Evolutionary conservation across 1,140 invertebrate species (phyloP), one percentile per base, ranked within the genome.

Genomic region (Trichonephila inaurata): DNA sequence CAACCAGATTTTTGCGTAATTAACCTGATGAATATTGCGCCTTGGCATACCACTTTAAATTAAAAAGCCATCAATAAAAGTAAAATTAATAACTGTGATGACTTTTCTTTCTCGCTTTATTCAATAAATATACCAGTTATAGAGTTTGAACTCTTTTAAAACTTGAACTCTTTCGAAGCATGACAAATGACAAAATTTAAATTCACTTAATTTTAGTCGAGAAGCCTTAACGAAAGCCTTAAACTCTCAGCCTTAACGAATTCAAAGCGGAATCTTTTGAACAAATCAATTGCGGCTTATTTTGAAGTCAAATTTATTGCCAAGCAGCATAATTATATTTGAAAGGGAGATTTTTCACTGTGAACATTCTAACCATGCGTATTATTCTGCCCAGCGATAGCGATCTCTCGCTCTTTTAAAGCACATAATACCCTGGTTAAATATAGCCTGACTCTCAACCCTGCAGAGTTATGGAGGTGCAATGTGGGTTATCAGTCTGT

Each of bases 311-410:
- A 69, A 69, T 69, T 69, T 69, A 69, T 69, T 24, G 66, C 66
- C 66, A 12, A 12, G n/a, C 66, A 24, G 18, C 10, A 69, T 77
- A 77, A 77, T 77, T 40, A 77, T 18, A 77, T 77, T 33, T 77
- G 72, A 40, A 40, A 77, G 72, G 28, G 72, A 77, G 72, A 77
- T 77, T 77, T 33, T 77, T 77, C 72, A 77, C 72, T 40, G 72
- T 18, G 24, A 18, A 24, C 66, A 24, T 69, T 69, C 66, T 21
- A 14, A 69, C 24, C 66, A 24, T 28, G 14, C 21, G n/a, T n/a
- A 69, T 69, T 69, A 4, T 24, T 77, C 33, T 0, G 28, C 4
- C 4, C 12, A 16, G 14, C n/a, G 72, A 77, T 77, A 77, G 33
- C 24, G 16, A 77, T 77, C 72, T 77, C 28, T 40, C 51, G 51